phyloP scores from a whole-genome alignment of 2,797 vertebrate genomes.

The Telmatherina bonti region DNA sequence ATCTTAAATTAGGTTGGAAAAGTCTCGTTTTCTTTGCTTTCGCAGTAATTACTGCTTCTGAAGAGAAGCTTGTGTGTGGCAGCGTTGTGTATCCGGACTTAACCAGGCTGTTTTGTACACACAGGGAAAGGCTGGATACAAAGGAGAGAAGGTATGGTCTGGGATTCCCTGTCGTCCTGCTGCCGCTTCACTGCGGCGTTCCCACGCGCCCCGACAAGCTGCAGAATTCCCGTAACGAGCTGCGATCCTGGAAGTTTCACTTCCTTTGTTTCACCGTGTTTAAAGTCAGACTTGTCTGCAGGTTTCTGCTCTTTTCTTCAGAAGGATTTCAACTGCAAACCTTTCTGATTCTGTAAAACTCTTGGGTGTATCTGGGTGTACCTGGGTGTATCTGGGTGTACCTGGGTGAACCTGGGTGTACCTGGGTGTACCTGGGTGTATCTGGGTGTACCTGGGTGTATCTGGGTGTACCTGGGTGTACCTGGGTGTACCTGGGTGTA shows the following conservation, averaged over 20 bases:
- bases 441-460: no score
- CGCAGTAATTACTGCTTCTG: neutral
- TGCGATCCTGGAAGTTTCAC: conserved; percentile 9
- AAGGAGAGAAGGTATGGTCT: conserved; percentile 90
- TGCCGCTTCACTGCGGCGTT: neutral
- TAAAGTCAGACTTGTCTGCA: conserved; percentile 24
- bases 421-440: no score
- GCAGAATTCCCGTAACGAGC: conserved; percentile 20
- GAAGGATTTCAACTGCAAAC: neutral
- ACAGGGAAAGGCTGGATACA: conserved; percentile 91
- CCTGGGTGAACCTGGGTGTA: no score
- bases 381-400: no score
- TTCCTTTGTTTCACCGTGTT: conserved; percentile 13
- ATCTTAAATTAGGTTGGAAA: neutral
- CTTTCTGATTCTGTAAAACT: conserved; percentile 11
- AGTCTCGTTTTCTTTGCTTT: neutral
- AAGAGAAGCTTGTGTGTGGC: neutral
- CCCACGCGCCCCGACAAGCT: conserved; percentile 15
- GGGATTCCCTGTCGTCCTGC: conserved; percentile 5
- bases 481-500: no score
- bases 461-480: no score
- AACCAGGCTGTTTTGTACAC: conserved; percentile 61
- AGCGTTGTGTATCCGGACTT: conserved; percentile 12
- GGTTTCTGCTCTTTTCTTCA: neutral
- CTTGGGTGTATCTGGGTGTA: no score